Percentiles rank a stretch among this genome's conserved stretches.
Evolutionary conservation across 2,113 vertebrate genomes (phyloP).

Genomic region (Spea bombifrons): DNA sequence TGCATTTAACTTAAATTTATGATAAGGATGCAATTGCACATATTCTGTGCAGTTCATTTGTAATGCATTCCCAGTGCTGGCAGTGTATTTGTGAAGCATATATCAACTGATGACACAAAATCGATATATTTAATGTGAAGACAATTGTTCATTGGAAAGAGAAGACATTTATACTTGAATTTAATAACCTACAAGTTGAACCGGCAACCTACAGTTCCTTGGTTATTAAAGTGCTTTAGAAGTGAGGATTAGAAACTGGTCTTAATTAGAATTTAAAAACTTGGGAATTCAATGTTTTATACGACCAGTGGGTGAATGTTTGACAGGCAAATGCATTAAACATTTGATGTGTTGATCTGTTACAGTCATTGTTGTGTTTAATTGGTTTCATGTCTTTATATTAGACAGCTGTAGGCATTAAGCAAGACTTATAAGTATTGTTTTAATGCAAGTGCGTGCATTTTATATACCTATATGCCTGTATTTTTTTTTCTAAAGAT

Average conservation of each 20-base stretch:
- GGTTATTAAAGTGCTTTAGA: slow-evolving; percentile 50
- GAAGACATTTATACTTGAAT: slow-evolving; percentile 52
- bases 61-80: slow-evolving; percentile 41
- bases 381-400: too few species aligned
- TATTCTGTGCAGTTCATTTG: slow-evolving; percentile 36
- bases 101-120: slow-evolving; percentile 46
- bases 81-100: slow-evolving; percentile 52
- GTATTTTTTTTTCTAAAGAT: too few species aligned
- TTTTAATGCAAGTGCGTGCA: too few species aligned
- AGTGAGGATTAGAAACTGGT: slow-evolving; percentile 43
- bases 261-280: slow-evolving; percentile 33
- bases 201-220: slow-evolving; percentile 45
- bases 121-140: slow-evolving; percentile 55
- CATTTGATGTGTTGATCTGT: too few species aligned
- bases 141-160: slow-evolving; percentile 38
- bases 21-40: slow-evolving; percentile 21
- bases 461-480: too few species aligned
- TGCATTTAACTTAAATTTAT: slow-evolving; percentile 19
- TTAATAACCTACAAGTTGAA: slow-evolving; percentile 50
- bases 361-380: too few species aligned
- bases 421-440: too few species aligned
- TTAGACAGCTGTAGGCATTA: too few species aligned
- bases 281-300: slow-evolving; percentile 13
- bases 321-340: too few species aligned
- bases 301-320: too few species aligned